phyloP scores from a whole-genome alignment of 2,888 invertebrate genomes.

The Philaethria dido region DNA sequence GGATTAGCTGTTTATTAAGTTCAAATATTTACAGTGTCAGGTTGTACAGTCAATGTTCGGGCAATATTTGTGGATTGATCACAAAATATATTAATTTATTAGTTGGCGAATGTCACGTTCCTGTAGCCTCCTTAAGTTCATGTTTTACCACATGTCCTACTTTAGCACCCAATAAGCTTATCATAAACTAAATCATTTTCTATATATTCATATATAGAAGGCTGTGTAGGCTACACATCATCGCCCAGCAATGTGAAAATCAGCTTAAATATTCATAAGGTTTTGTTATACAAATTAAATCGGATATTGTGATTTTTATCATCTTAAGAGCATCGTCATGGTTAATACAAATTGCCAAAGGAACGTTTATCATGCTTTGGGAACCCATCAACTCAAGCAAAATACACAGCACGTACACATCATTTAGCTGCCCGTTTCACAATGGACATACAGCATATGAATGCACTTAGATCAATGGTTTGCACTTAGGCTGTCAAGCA shows the following conservation, averaged over 20 bases:
- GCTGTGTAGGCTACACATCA: constrained; percentile 4
- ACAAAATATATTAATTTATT: constrained; percentile 66
- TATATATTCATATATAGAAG: constrained; percentile 9
- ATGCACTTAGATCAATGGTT: constrained; percentile 69
- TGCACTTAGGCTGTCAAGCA: constrained; percentile 53
- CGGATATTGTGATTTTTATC: constrained; percentile 6
- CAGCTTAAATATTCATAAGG: constrained; percentile 15
- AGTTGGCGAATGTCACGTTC: constrained; percentile 81
- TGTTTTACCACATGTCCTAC: constrained; percentile 62
- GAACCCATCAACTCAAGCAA: constrained; percentile 68
- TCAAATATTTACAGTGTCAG: constrained; percentile 47
- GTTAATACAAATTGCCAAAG: constrained; percentile 40
- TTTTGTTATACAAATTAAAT: constrained; percentile 4
- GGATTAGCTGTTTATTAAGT: constrained; percentile 11
- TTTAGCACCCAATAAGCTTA: constrained; percentile 71
- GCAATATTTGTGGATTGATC: constrained; percentile 66
- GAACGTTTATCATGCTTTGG: constrained; percentile 70
- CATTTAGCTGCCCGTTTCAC: constrained; percentile 67
- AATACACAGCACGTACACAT: constrained; percentile 79
- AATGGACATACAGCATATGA: constrained; percentile 59
- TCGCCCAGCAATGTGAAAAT: constrained; percentile 14
- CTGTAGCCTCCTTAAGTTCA: constrained; percentile 75
- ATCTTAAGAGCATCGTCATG: constrained; percentile 17
- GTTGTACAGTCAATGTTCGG: constrained; percentile 74
- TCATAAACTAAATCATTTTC: constrained; percentile 70